Conservation (phyloP, 2,797 vertebrate species). For the Diceros bicornis region DNA sequence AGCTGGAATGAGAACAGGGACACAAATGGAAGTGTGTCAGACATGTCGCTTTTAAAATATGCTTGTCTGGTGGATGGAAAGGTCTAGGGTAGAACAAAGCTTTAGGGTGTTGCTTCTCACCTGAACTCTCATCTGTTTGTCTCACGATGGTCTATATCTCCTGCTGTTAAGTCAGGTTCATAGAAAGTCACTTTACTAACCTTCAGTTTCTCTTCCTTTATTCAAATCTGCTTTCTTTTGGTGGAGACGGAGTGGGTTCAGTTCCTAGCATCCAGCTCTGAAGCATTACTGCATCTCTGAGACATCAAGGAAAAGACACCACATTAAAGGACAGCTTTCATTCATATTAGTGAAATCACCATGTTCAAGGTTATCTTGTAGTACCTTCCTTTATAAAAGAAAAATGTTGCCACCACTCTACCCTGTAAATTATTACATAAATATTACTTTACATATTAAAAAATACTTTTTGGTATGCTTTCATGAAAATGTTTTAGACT, state of each 20-base stretch:
- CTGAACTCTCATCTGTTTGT: background rate
- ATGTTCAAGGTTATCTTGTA: background rate
- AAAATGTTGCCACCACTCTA: background rate
- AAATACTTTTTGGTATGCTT: background rate
- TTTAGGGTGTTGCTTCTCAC: background rate
- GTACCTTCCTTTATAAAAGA: background rate
- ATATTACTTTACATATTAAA: background rate
- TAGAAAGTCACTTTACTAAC: background rate
- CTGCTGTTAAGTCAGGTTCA: background rate
- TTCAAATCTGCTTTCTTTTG: background rate
- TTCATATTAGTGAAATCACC: background rate
- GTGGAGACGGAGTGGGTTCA: background rate
- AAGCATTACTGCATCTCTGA: background rate
- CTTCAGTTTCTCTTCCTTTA: background rate
- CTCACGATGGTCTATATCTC: background rate
- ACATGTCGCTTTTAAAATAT: background rate
- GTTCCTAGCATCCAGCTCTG: background rate
- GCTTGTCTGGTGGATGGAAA: background rate
- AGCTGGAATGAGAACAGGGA: background rate
- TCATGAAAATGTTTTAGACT: background rate
- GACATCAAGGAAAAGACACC: background rate
- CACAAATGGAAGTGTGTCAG: background rate
- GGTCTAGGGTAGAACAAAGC: background rate
- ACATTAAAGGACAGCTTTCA: background rate
- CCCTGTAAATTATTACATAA: background rate